Evolutionary conservation across 2,113 vertebrate genomes (phyloP).

Genomic region (Okapia johnstoni): DNA sequence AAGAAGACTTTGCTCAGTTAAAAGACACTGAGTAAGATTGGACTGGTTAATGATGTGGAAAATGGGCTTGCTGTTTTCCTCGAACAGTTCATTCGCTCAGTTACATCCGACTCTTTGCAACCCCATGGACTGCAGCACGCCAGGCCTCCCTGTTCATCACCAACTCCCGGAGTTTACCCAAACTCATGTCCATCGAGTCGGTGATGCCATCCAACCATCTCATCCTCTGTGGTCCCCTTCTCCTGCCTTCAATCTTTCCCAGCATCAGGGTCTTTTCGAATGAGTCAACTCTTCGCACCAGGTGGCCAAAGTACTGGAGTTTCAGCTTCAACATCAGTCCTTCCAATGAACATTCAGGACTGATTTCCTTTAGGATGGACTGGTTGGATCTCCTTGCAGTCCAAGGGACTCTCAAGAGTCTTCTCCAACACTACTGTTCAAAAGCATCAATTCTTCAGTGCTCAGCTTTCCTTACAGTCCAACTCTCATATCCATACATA

Average conservation of each 20-base stretch:
- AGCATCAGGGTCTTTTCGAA: neutral
- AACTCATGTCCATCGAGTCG: neutral
- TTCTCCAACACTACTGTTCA: neutral
- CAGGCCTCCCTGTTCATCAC: neutral
- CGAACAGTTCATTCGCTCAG: neutral
- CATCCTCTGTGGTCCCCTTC: neutral
- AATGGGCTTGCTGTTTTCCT: neutral
- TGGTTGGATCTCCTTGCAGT: neutral
- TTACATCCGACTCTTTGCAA: accelerated
- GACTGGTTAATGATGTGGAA: neutral
- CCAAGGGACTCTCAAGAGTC: neutral
- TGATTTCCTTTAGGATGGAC: neutral
- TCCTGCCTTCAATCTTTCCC: neutral
- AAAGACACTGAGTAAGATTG: neutral
- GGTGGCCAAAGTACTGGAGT: neutral
- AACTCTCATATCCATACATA: neutral
- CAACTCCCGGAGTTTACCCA: neutral
- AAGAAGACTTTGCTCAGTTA: neutral
- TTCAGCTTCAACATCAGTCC: neutral
- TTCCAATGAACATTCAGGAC: neutral
- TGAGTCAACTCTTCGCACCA: neutral
- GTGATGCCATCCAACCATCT: neutral
- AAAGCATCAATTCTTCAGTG: neutral
- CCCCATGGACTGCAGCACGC: neutral
- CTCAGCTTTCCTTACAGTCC: neutral